Evolutionary conservation across 2,797 vertebrate genomes (phyloP).

Genomic region (Malacoctenus gilli): DNA sequence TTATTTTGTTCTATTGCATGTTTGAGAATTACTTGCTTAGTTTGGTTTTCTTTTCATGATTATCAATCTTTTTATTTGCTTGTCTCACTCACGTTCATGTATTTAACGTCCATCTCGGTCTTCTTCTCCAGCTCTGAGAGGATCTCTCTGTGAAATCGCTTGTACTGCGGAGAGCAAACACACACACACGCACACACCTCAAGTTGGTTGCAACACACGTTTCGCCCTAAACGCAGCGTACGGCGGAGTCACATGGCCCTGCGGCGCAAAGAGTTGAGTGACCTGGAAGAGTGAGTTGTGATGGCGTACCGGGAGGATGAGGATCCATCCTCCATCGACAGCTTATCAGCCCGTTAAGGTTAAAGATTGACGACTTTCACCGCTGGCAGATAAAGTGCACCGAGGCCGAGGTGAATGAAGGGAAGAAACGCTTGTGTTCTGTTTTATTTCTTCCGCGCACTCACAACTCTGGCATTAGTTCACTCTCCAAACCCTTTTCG

Average conservation of each 20-base stretch:
- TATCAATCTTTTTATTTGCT: no score
- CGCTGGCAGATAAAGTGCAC: background rate
- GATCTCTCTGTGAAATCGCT: constrained; percentile 92
- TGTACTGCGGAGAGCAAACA: constrained; percentile 82
- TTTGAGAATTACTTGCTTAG: no score
- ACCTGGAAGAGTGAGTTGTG: constrained; percentile 32
- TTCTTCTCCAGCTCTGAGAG: constrained; percentile 94
- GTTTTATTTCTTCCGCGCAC: no score
- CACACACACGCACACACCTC: constrained; percentile 1
- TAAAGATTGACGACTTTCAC: constrained; percentile 64
- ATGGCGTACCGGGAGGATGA: constrained; percentile 40
- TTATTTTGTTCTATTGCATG: no score
- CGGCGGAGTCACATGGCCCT: constrained; percentile 28
- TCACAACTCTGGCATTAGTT: background rate
- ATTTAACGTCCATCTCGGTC: constrained; percentile 96
- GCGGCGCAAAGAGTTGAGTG: constrained; percentile 24
- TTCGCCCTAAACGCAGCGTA: constrained; percentile 7
- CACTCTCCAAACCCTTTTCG: no score
- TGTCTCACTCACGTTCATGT: constrained; percentile 93
- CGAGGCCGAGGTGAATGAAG: background rate
- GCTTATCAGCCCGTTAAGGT: constrained; percentile 60
- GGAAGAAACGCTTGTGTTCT: background rate
- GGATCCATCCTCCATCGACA: constrained; percentile 10
- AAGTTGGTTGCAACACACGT: constrained; percentile 17
- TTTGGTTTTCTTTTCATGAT: no score